Conservation (phyloP, 1,140 invertebrate species). For the Cydia amplana region DNA sequence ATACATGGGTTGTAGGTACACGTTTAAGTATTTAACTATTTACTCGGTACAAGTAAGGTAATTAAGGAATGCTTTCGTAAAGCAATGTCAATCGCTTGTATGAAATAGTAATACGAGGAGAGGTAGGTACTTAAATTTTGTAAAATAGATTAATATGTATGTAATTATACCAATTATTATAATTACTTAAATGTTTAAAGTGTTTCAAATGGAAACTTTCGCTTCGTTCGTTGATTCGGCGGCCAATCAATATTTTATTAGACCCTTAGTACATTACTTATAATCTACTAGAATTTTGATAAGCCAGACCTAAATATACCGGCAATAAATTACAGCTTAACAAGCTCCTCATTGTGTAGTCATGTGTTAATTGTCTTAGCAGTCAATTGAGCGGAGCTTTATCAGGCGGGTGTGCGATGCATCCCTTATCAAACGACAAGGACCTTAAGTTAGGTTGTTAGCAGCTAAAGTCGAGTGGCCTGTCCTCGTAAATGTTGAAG, state of each 20-base stretch:
- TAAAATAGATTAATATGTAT: no score
- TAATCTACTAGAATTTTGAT: background rate
- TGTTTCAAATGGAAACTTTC: no score
- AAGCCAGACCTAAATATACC: background rate
- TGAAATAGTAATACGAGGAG: no score
- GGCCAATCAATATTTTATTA: no score
- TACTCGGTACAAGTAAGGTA: background rate
- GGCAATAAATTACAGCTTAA: conserved; percentile 9
- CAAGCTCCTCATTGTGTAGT: background rate
- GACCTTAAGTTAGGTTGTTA: background rate
- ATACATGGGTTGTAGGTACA: background rate
- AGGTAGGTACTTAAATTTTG: background rate
- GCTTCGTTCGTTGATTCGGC: no score
- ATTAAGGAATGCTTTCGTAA: background rate
- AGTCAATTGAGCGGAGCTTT: conserved; percentile 9
- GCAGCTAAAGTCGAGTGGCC: background rate
- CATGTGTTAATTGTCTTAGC: conserved; percentile 24
- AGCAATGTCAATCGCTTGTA: background rate
- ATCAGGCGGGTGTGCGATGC: background rate
- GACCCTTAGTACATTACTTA: no score
- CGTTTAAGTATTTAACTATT: background rate
- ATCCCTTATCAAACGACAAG: conserved; percentile 2
- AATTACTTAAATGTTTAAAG: no score
- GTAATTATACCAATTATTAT: no score
- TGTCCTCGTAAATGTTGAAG: background rate